phyloP scores from a whole-genome alignment of 2,797 vertebrate species.

The Astyanax mexicanus region DNA sequence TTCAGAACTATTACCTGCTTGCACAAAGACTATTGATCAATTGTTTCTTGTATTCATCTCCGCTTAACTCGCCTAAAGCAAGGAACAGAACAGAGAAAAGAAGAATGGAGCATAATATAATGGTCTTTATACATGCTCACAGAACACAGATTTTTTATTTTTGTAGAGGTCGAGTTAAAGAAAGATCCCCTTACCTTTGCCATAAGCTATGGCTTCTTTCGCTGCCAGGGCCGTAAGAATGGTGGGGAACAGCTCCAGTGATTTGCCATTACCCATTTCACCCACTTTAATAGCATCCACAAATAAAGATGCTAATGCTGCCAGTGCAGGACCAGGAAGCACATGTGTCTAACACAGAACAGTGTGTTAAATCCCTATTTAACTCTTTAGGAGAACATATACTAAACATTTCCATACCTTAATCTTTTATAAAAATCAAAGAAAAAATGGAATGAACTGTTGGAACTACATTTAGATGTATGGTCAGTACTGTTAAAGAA shows the following conservation, averaged over 20 bases:
- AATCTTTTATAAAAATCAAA: too few species aligned
- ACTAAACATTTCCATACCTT: too few species aligned
- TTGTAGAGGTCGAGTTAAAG: neutral
- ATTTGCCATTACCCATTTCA: slow-evolving; percentile 87
- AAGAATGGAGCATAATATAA: neutral
- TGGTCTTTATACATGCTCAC: neutral
- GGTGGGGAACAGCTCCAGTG: slow-evolving; percentile 93
- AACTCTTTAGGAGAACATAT: neutral
- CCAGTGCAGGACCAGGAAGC: slow-evolving; percentile 81
- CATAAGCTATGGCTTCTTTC: slow-evolving; percentile 85
- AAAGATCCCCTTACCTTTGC: slow-evolving; percentile 81
- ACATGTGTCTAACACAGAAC: slow-evolving; percentile 79
- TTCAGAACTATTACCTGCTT: slow-evolving; percentile 79
- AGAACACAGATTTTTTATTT: neutral
- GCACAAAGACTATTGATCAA: slow-evolving; percentile 94
- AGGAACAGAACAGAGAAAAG: slow-evolving; percentile 3
- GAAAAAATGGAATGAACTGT: too few species aligned
- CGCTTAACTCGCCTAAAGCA: slow-evolving; percentile 87
- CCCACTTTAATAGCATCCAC: slow-evolving; percentile 87
- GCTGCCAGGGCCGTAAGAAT: slow-evolving; percentile 87
- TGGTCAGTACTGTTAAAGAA: neutral
- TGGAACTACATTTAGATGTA: neutral
- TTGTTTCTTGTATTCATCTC: slow-evolving; percentile 94
- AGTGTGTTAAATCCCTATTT: neutral
- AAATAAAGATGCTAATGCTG: slow-evolving; percentile 86